Evolutionary conservation across 2,113 vertebrate genomes (phyloP).

Genomic region (Pholis gunnellus): DNA sequence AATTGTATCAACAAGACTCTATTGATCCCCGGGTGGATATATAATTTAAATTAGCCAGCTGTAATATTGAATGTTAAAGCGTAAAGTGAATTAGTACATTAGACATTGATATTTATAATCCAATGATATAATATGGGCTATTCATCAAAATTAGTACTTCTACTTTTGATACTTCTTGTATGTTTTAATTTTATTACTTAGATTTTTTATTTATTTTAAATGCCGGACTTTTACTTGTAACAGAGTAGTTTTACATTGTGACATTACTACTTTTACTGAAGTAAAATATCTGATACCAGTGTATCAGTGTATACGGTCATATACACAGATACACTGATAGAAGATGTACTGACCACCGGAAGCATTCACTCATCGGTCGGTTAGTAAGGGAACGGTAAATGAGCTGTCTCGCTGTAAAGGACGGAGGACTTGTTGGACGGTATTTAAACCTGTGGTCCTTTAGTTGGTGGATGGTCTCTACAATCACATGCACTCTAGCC

Average conservation of each 20-base stretch:
- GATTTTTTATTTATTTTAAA: neutral
- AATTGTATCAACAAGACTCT: neutral
- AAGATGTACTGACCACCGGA: too few relatives aligned
- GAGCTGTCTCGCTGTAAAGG: neutral
- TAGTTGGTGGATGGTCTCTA: neutral
- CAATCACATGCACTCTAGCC: neutral
- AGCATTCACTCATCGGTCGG: neutral
- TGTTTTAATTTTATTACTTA: neutral
- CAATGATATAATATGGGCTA: neutral
- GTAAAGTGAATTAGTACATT: neutral
- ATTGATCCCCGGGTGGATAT: neutral
- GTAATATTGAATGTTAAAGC: neutral
- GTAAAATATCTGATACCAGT: neutral
- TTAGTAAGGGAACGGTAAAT: neutral
- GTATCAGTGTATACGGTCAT: neutral
- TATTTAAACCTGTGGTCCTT: neutral
- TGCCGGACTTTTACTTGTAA: neutral
- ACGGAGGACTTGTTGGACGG: neutral
- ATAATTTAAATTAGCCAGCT: neutral
- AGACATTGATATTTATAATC: neutral
- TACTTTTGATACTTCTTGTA: too few relatives aligned
- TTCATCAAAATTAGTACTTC: neutral
- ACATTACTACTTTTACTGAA: too few relatives aligned
- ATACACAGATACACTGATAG: neutral
- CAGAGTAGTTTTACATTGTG: neutral